Evolutionary conservation across 2,888 invertebrate genomes (phyloP).

Genomic region (Eristalis tenax): DNA sequence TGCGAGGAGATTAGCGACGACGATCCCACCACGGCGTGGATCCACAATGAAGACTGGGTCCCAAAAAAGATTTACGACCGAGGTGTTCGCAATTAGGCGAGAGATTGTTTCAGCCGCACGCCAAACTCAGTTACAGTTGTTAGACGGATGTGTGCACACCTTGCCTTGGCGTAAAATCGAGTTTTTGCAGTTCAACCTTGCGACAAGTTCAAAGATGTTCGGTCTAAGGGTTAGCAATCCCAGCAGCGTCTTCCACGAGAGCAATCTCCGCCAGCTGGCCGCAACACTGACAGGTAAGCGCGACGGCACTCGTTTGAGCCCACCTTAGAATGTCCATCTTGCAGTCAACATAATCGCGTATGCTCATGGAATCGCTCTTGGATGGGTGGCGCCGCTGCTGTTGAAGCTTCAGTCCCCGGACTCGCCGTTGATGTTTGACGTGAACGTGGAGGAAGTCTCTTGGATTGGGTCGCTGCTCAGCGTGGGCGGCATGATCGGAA

Average conservation of each 20-base stretch:
- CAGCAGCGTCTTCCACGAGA: slow-evolving; percentile 33
- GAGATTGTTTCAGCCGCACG: not conserved
- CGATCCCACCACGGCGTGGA: not conserved
- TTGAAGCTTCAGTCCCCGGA: slow-evolving; percentile 74
- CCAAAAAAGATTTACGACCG: not conserved
- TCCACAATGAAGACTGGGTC: not conserved
- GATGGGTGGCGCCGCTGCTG: slow-evolving; percentile 79
- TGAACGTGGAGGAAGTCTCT: slow-evolving; percentile 77
- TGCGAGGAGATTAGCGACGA: not conserved
- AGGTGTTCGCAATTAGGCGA: not conserved
- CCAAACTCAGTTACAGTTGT: not conserved
- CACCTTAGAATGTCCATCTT: not conserved
- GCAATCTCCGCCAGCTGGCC: slow-evolving; percentile 36
- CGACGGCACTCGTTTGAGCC: too few relatives aligned
- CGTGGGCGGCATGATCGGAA: slow-evolving; percentile 78
- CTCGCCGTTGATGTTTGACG: slow-evolving; percentile 75
- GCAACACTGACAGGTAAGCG: slow-evolving; percentile 47
- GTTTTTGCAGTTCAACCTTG: slow-evolving; percentile 9
- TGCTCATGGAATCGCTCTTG: slow-evolving; percentile 78
- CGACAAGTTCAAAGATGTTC: slow-evolving; percentile 8
- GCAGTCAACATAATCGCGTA: slow-evolving; percentile 78
- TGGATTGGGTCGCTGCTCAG: slow-evolving; percentile 78
- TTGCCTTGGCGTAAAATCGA: not conserved
- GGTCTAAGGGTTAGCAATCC: slow-evolving; percentile 19
- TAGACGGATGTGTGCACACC: not conserved